Percentiles rank a stretch among this genome's conserved stretches.
These are phyloP conservation scores for Stenurella melanura DNA, from an alignment of 2,888 invertebrate species.

Conservation along the genomic window DNA sequence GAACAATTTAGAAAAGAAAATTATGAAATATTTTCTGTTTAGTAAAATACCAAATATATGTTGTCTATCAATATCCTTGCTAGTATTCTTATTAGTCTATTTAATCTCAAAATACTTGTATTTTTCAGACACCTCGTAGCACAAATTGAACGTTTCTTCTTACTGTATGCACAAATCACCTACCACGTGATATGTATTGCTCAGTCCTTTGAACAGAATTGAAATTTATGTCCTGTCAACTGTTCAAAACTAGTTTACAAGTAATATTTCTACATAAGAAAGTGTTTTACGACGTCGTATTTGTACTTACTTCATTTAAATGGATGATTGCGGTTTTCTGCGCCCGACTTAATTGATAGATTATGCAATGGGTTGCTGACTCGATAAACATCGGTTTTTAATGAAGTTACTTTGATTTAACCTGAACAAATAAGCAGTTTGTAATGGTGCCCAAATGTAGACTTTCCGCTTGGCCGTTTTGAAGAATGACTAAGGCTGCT, in stretches of 20 bases:
- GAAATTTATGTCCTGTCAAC: slow-evolving; percentile 35
- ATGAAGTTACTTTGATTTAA: slow-evolving; percentile 24
- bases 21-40: too few relatives aligned
- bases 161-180: slow-evolving; percentile 15
- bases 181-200: background rate
- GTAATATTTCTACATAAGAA: slow-evolving; percentile 39
- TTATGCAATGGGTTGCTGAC: slow-evolving; percentile 7
- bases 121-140: background rate
- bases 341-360: slow-evolving; percentile 13
- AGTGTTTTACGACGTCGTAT: slow-evolving; percentile 40
- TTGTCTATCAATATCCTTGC: too few relatives aligned
- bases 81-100: background rate
- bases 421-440: slow-evolving; percentile 26
- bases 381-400: slow-evolving; percentile 21
- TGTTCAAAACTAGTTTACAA: slow-evolving; percentile 39
- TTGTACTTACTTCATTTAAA: slow-evolving; percentile 28
- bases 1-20: too few relatives aligned
- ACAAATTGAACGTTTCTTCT: background rate
- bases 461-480: slow-evolving; percentile 11
- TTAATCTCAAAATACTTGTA: background rate
- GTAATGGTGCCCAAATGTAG: slow-evolving; percentile 42
- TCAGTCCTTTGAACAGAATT: slow-evolving; percentile 33
- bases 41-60: too few relatives aligned
- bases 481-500: background rate
- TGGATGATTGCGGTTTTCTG: slow-evolving; percentile 39